Percentiles rank a stretch among this genome's conserved stretches.
phyloP scores from a whole-genome alignment of 2,888 invertebrate species.

The Mellilla xanthometata region DNA sequence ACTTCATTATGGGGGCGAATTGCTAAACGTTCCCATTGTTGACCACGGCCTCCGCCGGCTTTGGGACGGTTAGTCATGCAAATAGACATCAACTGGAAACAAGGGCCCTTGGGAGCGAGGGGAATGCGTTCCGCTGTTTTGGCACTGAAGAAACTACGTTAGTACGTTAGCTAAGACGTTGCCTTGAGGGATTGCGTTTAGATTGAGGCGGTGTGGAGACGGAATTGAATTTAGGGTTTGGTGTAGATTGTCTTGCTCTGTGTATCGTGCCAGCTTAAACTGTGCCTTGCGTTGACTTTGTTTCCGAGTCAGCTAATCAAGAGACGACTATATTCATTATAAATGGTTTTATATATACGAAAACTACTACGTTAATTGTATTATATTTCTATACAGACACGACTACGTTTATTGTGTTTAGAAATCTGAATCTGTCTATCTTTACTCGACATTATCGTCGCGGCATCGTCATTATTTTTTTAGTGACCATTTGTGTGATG shows the following conservation, averaged over 20 bases:
- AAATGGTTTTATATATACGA: no score
- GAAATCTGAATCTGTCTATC: no score
- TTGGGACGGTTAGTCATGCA: conserved; percentile 70
- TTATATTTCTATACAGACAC: no score
- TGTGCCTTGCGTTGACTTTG: not conserved
- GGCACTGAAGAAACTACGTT: conserved; percentile 33
- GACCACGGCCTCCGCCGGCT: conserved; percentile 54
- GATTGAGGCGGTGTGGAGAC: conserved; percentile 23
- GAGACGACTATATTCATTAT: no score
- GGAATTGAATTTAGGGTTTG: conserved; percentile 25
- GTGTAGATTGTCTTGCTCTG: conserved; percentile 17
- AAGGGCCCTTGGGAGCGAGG: conserved; percentile 45
- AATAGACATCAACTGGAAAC: conserved; percentile 65
- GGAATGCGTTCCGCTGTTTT: conserved; percentile 43
- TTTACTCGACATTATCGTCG: no score
- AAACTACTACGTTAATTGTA: no score
- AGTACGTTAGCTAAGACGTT: conserved; percentile 32
- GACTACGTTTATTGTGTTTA: no score
- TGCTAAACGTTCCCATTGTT: conserved; percentile 76
- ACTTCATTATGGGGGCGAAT: conserved; percentile 77
- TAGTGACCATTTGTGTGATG: no score
- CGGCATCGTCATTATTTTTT: no score
- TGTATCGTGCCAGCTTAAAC: conserved; percentile 7
- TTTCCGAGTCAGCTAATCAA: no score
- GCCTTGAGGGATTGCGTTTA: conserved; percentile 25